Evolutionary conservation across 2,888 invertebrate species (phyloP).

Genomic region (Brachycybe producta): DNA sequence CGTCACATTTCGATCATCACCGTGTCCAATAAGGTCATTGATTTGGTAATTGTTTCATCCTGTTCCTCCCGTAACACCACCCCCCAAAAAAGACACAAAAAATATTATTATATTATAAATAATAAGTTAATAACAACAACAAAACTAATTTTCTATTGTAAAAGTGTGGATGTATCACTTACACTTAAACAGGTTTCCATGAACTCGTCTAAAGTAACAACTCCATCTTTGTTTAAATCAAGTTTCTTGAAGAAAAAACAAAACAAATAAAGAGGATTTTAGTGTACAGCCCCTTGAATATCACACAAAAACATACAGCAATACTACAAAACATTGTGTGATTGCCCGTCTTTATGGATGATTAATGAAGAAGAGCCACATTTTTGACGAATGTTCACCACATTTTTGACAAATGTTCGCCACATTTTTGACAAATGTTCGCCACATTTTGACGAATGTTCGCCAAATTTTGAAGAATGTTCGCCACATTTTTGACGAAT

Average conservation of each 20-base stretch:
- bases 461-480: too few relatives aligned
- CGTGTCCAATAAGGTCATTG: slow-evolving; percentile 18
- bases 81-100: not conserved
- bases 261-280: not conserved
- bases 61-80: not conserved
- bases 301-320: too few relatives aligned
- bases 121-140: not conserved
- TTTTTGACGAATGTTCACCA: too few relatives aligned
- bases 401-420: too few relatives aligned
- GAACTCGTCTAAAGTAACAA: slow-evolving; percentile 90
- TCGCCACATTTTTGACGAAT: too few relatives aligned
- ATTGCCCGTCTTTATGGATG: too few relatives aligned
- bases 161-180: slow-evolving; percentile 23
- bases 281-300: too few relatives aligned
- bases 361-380: too few relatives aligned
- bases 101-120: not conserved
- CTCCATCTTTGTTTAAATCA: slow-evolving; percentile 83
- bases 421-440: too few relatives aligned
- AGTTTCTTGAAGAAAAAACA: slow-evolving; percentile 60
- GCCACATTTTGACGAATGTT: too few relatives aligned
- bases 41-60: slow-evolving; percentile 20
- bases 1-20: slow-evolving; percentile 15
- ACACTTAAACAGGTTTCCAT: slow-evolving; percentile 85
- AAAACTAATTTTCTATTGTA: not conserved
- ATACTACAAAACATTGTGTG: too few relatives aligned